Evolutionary conservation across 1,140 invertebrate genomes (phyloP).

Genomic region (Littorina saxatilis): DNA sequence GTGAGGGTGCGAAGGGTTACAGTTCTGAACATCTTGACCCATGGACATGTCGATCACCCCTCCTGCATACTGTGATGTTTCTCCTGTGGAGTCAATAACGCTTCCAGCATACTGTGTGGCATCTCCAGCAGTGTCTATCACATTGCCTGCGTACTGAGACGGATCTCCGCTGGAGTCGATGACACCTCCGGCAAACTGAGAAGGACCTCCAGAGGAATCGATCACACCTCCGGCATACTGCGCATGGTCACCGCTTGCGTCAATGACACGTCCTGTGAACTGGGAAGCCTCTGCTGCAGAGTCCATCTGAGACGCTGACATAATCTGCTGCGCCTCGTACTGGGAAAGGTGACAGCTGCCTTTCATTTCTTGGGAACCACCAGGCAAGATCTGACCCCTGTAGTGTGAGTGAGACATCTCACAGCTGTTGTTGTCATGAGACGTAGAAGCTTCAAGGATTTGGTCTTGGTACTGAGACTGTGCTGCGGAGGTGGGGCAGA

Average conservation of each 20-base stretch:
- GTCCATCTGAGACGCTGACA: neutral
- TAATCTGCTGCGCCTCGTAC: conserved; percentile 17
- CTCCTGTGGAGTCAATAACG: conserved; percentile 17
- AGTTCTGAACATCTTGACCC: conserved; percentile 5
- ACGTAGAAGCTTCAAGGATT: neutral
- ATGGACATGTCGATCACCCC: conserved; percentile 25
- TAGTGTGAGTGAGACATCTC: conserved; percentile 17
- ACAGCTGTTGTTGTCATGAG: conserved; percentile 2
- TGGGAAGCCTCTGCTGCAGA: neutral
- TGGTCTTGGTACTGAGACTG: neutral
- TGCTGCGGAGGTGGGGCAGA: neutral
- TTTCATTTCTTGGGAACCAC: neutral
- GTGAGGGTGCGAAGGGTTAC: neutral
- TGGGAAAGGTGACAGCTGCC: conserved; percentile 16
- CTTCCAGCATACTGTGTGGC: conserved; percentile 18
- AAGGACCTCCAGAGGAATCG: neutral
- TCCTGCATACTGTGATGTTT: conserved; percentile 10
- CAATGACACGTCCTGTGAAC: conserved; percentile 4
- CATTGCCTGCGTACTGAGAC: neutral
- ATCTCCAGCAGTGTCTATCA: neutral
- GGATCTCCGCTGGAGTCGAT: neutral
- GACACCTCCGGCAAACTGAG: conserved; percentile 8
- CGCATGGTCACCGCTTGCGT: neutral
- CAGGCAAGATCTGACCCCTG: neutral
- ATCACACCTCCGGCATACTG: conserved; percentile 17